Conservation (phyloP, 2,888 invertebrate species). For the Orthonychiurus folsomi region DNA sequence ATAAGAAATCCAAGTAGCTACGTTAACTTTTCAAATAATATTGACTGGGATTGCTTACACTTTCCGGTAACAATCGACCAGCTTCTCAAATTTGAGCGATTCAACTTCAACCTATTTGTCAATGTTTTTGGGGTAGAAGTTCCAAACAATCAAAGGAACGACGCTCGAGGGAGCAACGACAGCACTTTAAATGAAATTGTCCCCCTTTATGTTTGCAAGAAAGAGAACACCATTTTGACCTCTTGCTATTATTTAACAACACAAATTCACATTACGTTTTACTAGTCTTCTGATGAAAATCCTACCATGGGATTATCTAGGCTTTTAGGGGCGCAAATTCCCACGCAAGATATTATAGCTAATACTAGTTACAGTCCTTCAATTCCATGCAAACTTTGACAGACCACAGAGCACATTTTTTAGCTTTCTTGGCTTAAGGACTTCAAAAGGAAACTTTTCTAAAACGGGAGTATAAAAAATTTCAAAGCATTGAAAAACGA, state of each 20-base stretch:
- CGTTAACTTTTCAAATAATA: neutral
- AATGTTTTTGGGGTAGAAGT: neutral
- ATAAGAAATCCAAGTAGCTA: neutral
- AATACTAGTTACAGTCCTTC: too few relatives aligned
- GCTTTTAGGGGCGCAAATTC: neutral
- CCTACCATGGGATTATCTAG: neutral
- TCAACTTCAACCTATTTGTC: neutral
- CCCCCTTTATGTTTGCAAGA: conserved; percentile 3
- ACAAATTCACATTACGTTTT: neutral
- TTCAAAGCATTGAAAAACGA: neutral
- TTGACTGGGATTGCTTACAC: neutral
- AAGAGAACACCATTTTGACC: neutral
- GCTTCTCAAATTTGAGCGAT: neutral
- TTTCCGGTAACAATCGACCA: neutral
- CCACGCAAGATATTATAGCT: neutral
- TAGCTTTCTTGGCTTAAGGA: too few relatives aligned
- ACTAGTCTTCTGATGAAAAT: neutral
- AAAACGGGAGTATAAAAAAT: neutral
- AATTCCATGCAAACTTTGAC: too few relatives aligned
- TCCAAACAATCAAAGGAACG: neutral
- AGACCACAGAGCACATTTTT: too few relatives aligned
- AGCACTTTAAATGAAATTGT: neutral
- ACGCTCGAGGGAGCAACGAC: neutral
- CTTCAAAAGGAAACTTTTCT: neutral
- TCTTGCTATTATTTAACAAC: neutral